Conservation (phyloP, 2,888 invertebrate genomes). For the Anarsia innoxiella region DNA sequence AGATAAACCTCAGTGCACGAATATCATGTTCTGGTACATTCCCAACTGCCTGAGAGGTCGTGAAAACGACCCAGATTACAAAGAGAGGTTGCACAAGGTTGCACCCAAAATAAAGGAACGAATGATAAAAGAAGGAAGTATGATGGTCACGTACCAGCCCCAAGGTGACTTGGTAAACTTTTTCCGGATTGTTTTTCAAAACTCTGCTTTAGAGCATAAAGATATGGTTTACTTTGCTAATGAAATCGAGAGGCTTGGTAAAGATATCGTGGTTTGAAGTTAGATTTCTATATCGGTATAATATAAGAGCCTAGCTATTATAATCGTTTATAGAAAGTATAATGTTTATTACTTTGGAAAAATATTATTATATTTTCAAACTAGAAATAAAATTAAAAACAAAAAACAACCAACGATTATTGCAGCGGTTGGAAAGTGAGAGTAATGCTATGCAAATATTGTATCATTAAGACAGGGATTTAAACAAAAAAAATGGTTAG, state of each 20-base stretch:
- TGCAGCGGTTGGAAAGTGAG: too few relatives aligned
- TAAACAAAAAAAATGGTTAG: too few relatives aligned
- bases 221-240: slow-evolving; percentile 92
- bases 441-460: slow-evolving; percentile 31
- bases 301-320: too few relatives aligned
- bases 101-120: slow-evolving; percentile 95
- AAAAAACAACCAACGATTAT: too few relatives aligned
- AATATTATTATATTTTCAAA: too few relatives aligned
- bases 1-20: slow-evolving; percentile 91
- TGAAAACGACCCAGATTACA: slow-evolving; percentile 73
- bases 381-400: too few relatives aligned
- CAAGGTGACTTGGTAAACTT: slow-evolving; percentile 91
- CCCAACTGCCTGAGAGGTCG: slow-evolving; percentile 81
- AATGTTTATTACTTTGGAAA: too few relatives aligned
- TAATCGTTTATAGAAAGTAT: slow-evolving; percentile 13
- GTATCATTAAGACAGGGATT: too few relatives aligned
- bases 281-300: too few relatives aligned
- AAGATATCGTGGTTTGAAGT: slow-evolving; percentile 69
- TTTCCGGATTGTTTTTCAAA: slow-evolving; percentile 95
- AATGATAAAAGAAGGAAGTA: slow-evolving; percentile 96
- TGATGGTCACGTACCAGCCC: slow-evolving; percentile 98
- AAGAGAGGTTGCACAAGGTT: slow-evolving; percentile 82
- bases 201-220: slow-evolving; percentile 85
- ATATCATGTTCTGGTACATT: slow-evolving; percentile 97
- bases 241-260: slow-evolving; percentile 90